Conservation (phyloP, 2,113 vertebrate species). For the Lucifuga dentata region DNA sequence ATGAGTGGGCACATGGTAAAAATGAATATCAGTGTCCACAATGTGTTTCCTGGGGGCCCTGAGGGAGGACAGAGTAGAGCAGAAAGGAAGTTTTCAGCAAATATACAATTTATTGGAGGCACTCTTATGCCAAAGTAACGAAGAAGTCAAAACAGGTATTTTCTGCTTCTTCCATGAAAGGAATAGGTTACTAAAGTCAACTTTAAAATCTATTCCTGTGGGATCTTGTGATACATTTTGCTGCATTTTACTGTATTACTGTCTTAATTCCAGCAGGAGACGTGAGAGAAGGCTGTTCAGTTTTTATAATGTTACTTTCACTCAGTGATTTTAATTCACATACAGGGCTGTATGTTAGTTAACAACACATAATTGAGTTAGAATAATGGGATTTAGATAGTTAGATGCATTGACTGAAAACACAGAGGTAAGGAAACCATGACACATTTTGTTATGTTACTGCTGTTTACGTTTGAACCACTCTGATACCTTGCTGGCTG, state of each 20-base stretch:
- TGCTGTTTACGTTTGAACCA: slow-evolving; percentile 11
- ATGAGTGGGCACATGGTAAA: slow-evolving; percentile 92
- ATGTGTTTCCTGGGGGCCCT: slow-evolving; percentile 90
- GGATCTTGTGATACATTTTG: too few species aligned
- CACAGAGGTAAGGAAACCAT: background rate
- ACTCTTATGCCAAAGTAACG: background rate
- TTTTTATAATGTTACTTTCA: too few species aligned
- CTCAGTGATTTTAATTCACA: too few species aligned
- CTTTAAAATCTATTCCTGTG: too few species aligned
- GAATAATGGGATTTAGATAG: background rate
- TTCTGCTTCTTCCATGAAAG: too few species aligned
- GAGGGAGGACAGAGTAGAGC: slow-evolving; percentile 8
- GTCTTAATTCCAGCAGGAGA: too few species aligned
- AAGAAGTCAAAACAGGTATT: too few species aligned
- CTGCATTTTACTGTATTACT: too few species aligned
- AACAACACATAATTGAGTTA: background rate
- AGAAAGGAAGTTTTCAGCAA: slow-evolving; percentile 26
- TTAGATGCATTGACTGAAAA: background rate
- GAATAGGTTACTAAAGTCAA: background rate
- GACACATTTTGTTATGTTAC: slow-evolving; percentile 26
- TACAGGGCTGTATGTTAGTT: too few species aligned
- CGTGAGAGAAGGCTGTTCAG: too few species aligned
- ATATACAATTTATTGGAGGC: background rate
- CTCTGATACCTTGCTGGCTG: slow-evolving; percentile 65
- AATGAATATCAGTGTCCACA: slow-evolving; percentile 91